phyloP scores from a whole-genome alignment of 2,113 vertebrate species.

The Panthera uncia region DNA sequence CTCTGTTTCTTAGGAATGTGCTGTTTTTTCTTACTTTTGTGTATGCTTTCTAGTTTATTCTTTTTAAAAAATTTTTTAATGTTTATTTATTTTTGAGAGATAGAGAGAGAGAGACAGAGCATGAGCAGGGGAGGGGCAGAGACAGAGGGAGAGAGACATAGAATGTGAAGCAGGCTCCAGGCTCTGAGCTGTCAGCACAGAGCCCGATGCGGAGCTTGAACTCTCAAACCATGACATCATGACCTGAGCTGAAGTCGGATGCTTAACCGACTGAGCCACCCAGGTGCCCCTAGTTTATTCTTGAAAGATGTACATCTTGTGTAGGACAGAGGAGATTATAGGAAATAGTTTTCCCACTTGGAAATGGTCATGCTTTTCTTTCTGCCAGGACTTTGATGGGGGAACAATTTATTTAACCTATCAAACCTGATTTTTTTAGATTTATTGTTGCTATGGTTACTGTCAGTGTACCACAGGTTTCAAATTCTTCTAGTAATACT shows the following conservation, averaged over 20 bases:
- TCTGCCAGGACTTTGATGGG: not conserved
- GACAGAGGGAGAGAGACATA: too few species aligned
- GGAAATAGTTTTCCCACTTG: not conserved
- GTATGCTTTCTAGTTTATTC: not conserved
- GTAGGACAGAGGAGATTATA: not conserved
- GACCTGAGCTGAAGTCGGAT: too few species aligned
- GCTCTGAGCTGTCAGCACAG: too few species aligned
- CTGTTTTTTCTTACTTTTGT: not conserved
- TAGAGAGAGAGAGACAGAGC: too few species aligned
- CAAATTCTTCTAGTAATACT: not conserved
- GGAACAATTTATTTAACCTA: not conserved
- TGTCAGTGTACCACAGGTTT: not conserved
- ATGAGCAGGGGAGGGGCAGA: too few species aligned
- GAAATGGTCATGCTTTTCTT: not conserved
- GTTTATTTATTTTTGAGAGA: too few species aligned
- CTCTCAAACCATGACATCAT: too few species aligned
- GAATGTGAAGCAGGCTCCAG: too few species aligned
- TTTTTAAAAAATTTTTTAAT: not conserved
- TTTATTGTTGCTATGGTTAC: not conserved
- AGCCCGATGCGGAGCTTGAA: too few species aligned
- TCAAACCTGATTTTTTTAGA: not conserved
- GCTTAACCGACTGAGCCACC: too few species aligned
- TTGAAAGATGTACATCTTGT: not conserved
- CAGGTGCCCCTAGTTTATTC: not conserved
- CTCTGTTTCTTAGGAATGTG: not conserved